A percentile compares a stretch with the other conserved stretches of the same genome.
Conservation (phyloP, 2,113 vertebrate genomes). For the Paradoxurus hermaphroditus region DNA sequence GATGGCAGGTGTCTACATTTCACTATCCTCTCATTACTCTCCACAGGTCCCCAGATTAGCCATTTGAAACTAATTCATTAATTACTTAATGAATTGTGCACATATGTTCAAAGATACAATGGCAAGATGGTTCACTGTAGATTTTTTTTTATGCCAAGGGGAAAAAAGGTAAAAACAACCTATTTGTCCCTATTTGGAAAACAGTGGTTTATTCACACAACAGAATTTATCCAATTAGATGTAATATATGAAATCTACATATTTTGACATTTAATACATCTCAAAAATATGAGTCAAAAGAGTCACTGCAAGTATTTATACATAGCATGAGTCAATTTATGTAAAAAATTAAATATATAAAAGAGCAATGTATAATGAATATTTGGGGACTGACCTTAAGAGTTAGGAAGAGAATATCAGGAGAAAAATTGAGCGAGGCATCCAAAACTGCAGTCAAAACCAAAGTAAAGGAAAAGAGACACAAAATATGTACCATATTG, state of each 20-base stretch:
- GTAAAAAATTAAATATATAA: constrained; percentile 6
- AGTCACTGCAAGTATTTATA: neutral
- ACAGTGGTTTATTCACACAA: neutral
- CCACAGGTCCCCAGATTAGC: constrained; percentile 13
- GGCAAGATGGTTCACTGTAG: neutral
- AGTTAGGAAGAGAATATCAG: neutral
- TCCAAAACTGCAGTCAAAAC: neutral
- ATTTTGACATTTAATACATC: neutral
- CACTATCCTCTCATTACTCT: constrained; percentile 52
- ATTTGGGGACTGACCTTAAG: neutral
- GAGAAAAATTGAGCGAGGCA: neutral
- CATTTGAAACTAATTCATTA: constrained; percentile 65
- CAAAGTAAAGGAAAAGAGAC: neutral
- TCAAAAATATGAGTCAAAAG: neutral
- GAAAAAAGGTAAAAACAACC: neutral
- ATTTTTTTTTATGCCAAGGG: neutral
- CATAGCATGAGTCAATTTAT: neutral
- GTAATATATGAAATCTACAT: neutral
- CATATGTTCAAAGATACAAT: constrained; percentile 52
- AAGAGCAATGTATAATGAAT: neutral
- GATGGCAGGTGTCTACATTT: constrained; percentile 56
- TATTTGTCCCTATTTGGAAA: neutral
- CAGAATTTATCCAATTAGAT: neutral
- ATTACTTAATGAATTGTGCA: constrained; percentile 63
- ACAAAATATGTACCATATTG: neutral